phyloP scores from a whole-genome alignment of 2,888 invertebrate species.

The Eugnorisma glareosa region DNA sequence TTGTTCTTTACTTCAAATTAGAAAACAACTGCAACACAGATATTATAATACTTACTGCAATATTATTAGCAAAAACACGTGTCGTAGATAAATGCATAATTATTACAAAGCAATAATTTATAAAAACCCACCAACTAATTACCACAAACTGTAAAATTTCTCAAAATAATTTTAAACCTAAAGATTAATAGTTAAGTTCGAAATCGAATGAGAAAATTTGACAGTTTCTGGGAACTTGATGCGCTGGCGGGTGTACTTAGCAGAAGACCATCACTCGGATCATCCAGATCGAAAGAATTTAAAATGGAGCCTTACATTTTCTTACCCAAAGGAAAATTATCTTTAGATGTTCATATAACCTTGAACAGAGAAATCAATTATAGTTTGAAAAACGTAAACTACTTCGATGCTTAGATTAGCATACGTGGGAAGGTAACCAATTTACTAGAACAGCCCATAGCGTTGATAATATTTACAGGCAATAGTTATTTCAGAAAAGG shows the following conservation, averaged over 20 bases:
- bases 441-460: neutral
- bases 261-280: too few relatives aligned
- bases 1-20: constrained; percentile 18
- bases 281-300: neutral
- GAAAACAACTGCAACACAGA: constrained; percentile 5
- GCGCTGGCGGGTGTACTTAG: neutral
- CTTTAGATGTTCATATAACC: neutral
- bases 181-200: too few relatives aligned
- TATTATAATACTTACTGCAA: too few relatives aligned
- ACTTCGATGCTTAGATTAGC: neutral
- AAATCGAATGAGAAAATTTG: too few relatives aligned
- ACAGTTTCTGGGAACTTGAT: too few relatives aligned
- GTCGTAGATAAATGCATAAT: neutral
- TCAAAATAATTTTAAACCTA: too few relatives aligned
- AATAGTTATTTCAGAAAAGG: neutral
- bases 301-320: neutral
- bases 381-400: too few relatives aligned
- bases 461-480: too few relatives aligned
- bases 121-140: neutral
- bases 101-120: neutral
- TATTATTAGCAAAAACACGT: neutral
- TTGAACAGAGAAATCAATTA: too few relatives aligned
- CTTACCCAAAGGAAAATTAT: neutral
- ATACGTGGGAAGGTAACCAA: neutral
- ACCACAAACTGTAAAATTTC: too few relatives aligned